Evolutionary conservation across 2,113 vertebrate genomes (phyloP), one percentile per base, ranked within the genome.

Genomic region (Phocoena sinus): DNA sequence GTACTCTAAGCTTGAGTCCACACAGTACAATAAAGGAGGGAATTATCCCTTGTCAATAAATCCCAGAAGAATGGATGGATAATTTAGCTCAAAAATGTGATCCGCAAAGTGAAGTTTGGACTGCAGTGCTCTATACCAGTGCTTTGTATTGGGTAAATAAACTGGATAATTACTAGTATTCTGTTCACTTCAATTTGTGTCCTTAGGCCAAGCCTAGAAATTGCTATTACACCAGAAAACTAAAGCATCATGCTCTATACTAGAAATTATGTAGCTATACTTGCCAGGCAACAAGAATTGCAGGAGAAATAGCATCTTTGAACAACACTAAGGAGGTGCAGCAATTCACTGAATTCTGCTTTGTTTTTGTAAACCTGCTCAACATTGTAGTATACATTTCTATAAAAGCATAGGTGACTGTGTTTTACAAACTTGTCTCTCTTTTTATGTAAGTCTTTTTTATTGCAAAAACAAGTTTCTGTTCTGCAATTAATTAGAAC

Each of bases 361-460:
- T 95, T 84, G 67, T 85, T 97, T 97, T 97, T 97, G 63, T 82
- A 25, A 83, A 92, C 95, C 21, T 94, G 90, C 31, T 92, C 58
- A 96, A 47, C 62, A 10, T 79, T 92, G 60, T 65, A 92, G 38
- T 89, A 71, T 58, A 25, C 1, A 47, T 92, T 97, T 98, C 68
- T 89, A 44, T 89, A 60, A 85, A n/a, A 92, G 62, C 36, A n/a
- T 77, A 71, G 56, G 38, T 36, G 95, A 96, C 50, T 92, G 26
- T 47, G 36, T 3, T 95, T 97, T 96, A 68, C 62, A 98, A 68
- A 94, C 20, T 88, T 97, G 20, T 84, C 47, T 98, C 76, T 97
- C 96, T 76, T 74, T 58, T 83, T 47, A 47, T 77, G 62, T 92
- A 0, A 8, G 3, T 58, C 58, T 58, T 38, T 94, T 50, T 36